Base-by-base conservation (phyloP, 2,888 invertebrate species). In the Capitulum mitella region DNA sequence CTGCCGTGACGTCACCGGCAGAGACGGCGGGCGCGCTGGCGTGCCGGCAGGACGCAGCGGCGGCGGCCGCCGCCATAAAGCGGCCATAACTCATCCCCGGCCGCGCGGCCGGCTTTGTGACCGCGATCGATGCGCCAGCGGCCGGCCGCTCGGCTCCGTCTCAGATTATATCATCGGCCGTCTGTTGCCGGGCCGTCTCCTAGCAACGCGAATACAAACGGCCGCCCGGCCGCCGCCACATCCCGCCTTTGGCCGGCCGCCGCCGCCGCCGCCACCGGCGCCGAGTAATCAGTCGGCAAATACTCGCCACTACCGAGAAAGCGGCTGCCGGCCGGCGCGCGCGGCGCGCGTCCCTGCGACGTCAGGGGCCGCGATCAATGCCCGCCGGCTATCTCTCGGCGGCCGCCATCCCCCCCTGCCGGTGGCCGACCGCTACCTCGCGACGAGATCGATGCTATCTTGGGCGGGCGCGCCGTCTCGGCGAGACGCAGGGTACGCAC, bases 151-250 rank as follows among this genome's bases (percentile, higher is more conserved):
- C 61, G 32, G 14, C 32, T 54, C 61, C 61, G 61, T 61, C 61
- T 61, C 61, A 61, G 61, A 61, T 61, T 61, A 61, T 61, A 61
- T 61, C 61, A 61, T 61, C 61, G 61, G 32, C 32, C 12, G 61
- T 29, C 61, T 61, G 61, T 61, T 61, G 61, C 32, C 32, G n/a
- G 32, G n/a, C 61, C 32, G 61, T 61, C 61, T 32, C 61, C 32
- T 32, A 32, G 61, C 61, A 61, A 61, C 61, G 61, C 61, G 32
- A 3, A 61, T 32, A 61, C 61, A 61, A 61, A 61, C n/a, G 61
- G 32, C 14, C 32, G 61, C 61, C 32, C 14, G 14, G 12, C 32
- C 54, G 2, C 26, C 54, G n/a, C 61, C 32, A 32, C 32, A 61
- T 61, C 61, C 61, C 61, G 61, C 61, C 32, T 32, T 61, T 61